phyloP scores from a whole-genome alignment of 2,113 vertebrate genomes.

The Gasterosteus nipponicus region DNA sequence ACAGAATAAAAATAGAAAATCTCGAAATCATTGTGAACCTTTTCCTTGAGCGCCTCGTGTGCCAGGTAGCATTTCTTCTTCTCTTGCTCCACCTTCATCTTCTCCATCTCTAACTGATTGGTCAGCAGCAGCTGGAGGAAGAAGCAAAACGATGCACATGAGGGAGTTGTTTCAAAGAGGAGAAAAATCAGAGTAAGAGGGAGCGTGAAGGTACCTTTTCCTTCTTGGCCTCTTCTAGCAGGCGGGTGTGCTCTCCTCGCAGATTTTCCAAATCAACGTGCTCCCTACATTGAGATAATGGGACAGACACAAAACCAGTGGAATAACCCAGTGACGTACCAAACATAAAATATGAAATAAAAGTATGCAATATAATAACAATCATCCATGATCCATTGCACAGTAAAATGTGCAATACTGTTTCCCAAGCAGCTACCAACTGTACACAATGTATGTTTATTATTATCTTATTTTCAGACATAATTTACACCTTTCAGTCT shows the following conservation, averaged over 20 bases:
- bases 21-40: conserved; percentile 78
- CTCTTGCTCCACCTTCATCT: conserved; percentile 97
- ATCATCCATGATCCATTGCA: not conserved
- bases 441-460: not conserved
- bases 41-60: conserved; percentile 94
- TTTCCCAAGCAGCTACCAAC: not conserved
- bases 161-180: not conserved
- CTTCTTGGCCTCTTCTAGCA: conserved; percentile 90
- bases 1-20: not conserved
- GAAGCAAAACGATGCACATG: not conserved
- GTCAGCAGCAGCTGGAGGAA: conserved; percentile 83
- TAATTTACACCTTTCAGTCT: not conserved
- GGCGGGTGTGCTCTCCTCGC: conserved; percentile 88
- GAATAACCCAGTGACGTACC: not conserved
- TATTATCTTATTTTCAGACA: not conserved
- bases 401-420: not conserved
- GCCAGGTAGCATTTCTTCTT: conserved; percentile 92
- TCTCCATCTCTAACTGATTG: conserved; percentile 98
- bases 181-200: not conserved
- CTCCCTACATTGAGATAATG: conserved; percentile 77
- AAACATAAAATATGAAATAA: not conserved
- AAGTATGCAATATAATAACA: not conserved
- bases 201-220: conserved; percentile 88
- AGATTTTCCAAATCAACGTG: conserved; percentile 92
- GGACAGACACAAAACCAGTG: not conserved